phyloP scores from a whole-genome alignment of 2,888 invertebrate species.

The Amphipoea lucens region DNA sequence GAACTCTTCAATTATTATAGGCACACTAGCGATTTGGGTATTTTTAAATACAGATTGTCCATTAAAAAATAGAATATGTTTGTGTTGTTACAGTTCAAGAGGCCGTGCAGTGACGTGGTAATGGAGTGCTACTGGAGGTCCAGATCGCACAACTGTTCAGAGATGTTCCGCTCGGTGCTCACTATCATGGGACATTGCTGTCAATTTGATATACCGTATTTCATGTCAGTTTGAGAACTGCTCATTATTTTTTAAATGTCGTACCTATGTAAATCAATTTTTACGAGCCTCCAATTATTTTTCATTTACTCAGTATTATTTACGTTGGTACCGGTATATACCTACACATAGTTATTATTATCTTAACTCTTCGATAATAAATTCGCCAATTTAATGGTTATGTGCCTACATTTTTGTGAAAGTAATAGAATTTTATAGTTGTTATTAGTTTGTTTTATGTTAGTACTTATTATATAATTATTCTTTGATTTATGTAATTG shows the following conservation, averaged over 20 bases:
- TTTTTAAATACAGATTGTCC: neutral
- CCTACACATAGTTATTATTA: neutral
- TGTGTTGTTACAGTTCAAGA: constrained; percentile 73
- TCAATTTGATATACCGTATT: constrained; percentile 81
- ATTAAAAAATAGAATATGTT: too few species aligned
- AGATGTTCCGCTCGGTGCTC: constrained; percentile 79
- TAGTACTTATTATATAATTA: too few species aligned
- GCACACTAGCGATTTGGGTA: too few species aligned
- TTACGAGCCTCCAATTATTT: neutral
- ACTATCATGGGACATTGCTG: constrained; percentile 81
- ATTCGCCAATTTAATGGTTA: too few species aligned
- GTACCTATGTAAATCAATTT: neutral
- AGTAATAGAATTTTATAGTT: too few species aligned
- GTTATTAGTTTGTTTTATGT: too few species aligned
- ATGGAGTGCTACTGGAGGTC: constrained; percentile 81
- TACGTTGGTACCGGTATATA: neutral
- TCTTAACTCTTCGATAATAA: neutral
- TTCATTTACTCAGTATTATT: neutral
- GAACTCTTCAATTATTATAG: too few species aligned
- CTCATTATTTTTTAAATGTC: neutral
- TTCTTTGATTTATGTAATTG: too few species aligned
- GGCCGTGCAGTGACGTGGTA: constrained; percentile 78
- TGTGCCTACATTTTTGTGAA: too few species aligned
- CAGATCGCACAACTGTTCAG: constrained; percentile 72
- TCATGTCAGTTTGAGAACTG: constrained; percentile 71